Evolutionary conservation across 2,113 vertebrate genomes (phyloP).

Genomic region (Actinemys pallida): DNA sequence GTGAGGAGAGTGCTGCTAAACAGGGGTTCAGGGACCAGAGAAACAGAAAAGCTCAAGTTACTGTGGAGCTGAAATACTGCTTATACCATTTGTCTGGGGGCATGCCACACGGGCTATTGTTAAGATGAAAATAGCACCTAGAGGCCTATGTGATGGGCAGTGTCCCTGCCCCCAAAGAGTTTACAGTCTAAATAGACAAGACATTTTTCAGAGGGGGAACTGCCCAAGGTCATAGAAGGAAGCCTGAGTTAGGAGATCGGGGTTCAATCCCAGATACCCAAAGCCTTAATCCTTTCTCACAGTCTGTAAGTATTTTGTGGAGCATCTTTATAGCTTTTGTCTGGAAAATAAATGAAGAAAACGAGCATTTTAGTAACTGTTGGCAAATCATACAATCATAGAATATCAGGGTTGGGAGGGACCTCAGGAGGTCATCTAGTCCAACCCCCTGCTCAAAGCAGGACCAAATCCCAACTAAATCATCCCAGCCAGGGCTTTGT

Average conservation of each 20-base stretch:
- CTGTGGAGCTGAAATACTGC: background rate
- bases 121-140: background rate
- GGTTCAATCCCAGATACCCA: no score
- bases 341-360: slow-evolving; percentile 4
- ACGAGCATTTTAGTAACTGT: background rate
- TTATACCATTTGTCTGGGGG: background rate
- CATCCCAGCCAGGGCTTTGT: no score
- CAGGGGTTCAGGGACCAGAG: background rate
- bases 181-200: background rate
- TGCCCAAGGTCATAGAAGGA: no score
- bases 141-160: background rate
- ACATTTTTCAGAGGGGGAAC: background rate
- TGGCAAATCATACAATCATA: background rate
- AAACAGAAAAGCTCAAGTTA: background rate
- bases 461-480: no score
- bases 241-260: no score
- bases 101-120: background rate
- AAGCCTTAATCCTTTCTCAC: no score
- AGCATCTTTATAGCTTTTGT: background rate
- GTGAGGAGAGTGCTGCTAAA: background rate
- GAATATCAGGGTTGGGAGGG: no score
- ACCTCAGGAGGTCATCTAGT: no score
- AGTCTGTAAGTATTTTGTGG: background rate
- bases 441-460: no score
- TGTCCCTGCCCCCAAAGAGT: background rate